Conservation (phyloP, 2,888 invertebrate genomes). For the Gibbula magus region DNA sequence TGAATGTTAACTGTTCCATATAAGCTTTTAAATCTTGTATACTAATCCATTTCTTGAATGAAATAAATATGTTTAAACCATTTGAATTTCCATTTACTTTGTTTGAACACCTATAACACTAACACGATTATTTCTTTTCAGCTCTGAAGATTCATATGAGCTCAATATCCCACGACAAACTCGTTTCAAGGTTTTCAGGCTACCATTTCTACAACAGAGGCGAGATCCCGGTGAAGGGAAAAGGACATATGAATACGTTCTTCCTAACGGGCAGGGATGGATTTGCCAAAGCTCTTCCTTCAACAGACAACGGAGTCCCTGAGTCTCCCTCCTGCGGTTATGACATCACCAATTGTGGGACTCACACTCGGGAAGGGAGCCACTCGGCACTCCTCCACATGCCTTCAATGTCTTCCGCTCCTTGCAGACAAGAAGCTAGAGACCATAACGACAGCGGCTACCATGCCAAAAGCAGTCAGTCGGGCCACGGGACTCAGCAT, state of each 20-base stretch:
- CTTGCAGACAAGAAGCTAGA: not conserved
- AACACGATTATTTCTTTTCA: slow-evolving; percentile 29
- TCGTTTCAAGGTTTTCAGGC: slow-evolving; percentile 51
- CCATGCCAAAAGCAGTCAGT: not conserved
- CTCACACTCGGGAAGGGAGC: no score
- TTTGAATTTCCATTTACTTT: no score
- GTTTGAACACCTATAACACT: no score
- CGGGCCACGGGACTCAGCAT: not conserved
- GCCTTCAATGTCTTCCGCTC: no score
- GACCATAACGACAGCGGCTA: not conserved
- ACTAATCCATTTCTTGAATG: no score
- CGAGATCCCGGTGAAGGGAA: slow-evolving; percentile 90
- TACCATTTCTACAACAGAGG: slow-evolving; percentile 61
- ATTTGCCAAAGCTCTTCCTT: slow-evolving; percentile 56
- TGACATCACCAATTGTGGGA: not conserved
- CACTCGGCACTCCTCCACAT: no score
- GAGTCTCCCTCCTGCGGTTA: not conserved
- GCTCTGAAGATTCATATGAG: slow-evolving; percentile 66
- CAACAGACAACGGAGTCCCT: not conserved
- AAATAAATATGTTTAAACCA: no score
- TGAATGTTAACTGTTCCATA: no score
- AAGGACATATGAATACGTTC: slow-evolving; percentile 94
- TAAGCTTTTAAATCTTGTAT: no score
- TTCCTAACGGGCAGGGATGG: slow-evolving; percentile 79
- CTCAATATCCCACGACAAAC: slow-evolving; percentile 46